Evolutionary conservation across 2,888 invertebrate species (phyloP), one percentile per base, ranked within the genome.

Genomic region (Athalia rosae): DNA sequence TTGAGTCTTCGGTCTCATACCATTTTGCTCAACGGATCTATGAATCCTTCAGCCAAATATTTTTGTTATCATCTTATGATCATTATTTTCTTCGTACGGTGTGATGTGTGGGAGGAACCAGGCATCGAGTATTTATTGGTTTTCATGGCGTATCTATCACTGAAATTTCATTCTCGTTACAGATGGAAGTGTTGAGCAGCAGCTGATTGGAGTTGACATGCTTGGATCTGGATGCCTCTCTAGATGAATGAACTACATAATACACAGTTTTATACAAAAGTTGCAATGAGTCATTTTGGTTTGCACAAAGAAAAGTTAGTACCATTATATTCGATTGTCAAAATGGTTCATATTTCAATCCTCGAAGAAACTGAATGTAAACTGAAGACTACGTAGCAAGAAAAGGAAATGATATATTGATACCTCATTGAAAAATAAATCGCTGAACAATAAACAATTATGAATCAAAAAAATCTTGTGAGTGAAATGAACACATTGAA

Each of bases 251-350:
- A 43, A 13, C 58, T 71, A 56, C 11, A 71, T 53, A 15, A 58
- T 15, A 45, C 41, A 13, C 41, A 13, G 50, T 56, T 50, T 71
- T 71, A 56, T 43, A 69, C 69, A 56, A 69, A 69, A 43, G 15
- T 11, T 4, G 8, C 15, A 45, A 73, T 59, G 5, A 73, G 15
- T 59, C 15, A 73, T 73, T 73, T 85, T 86, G 84, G 82, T 77
- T 85, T 85, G 88, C 89, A 88, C 85, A 88, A 87, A 88, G 88
- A 88, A 88, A 88, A 88, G 86, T 85, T 86, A 83, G 82, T 83
- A 69, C 76, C 76, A 43, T 48, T n/a, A 43, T 4, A n/a, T 50
- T 50, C 11, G 28, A n/a, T 15, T 7, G n/a, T 45, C 45, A 7
- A 28, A 28, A 8, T 11, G 7, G n/a, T 67, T 67, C 0, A 2